These are phyloP conservation scores for Margarornis squamiger DNA, from an alignment of 2,797 vertebrate species.

Conservation along the genomic window DNA sequence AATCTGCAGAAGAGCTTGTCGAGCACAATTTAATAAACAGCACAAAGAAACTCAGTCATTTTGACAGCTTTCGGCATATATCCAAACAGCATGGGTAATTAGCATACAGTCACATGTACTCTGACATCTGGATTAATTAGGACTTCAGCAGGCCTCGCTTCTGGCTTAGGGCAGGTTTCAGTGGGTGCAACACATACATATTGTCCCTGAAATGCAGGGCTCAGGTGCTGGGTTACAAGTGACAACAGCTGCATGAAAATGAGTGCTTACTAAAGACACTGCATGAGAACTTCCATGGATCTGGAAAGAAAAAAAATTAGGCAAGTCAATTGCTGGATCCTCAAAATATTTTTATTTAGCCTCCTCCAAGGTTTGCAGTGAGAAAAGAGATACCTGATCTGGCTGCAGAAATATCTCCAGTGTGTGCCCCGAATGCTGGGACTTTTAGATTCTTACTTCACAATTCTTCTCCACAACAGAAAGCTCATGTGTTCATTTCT, in stretches of 20 bases:
- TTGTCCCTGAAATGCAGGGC: not conserved
- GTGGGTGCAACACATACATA: accelerated
- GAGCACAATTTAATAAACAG: not conserved
- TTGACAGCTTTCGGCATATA: not conserved
- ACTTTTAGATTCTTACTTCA: not conserved
- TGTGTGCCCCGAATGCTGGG: not conserved
- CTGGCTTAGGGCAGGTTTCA: not conserved
- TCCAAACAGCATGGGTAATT: not conserved
- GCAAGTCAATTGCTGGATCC: not conserved
- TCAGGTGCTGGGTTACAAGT: not conserved
- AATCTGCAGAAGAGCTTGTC: not conserved
- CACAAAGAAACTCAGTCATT: not conserved
- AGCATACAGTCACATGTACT: not conserved
- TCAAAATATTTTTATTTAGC: not conserved
- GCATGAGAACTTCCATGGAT: not conserved
- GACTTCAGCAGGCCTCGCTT: not conserved
- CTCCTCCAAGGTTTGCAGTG: not conserved
- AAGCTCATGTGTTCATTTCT: not conserved
- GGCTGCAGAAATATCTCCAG: not conserved
- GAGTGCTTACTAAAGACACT: not conserved
- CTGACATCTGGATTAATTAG: not conserved
- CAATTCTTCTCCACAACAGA: not conserved
- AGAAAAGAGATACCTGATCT: not conserved
- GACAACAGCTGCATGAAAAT: not conserved
- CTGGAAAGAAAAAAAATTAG: not conserved